Evolutionary conservation across 2,888 invertebrate species (phyloP), one percentile per base, ranked within the genome.

Genomic region (Pachydiplax longipennis): DNA sequence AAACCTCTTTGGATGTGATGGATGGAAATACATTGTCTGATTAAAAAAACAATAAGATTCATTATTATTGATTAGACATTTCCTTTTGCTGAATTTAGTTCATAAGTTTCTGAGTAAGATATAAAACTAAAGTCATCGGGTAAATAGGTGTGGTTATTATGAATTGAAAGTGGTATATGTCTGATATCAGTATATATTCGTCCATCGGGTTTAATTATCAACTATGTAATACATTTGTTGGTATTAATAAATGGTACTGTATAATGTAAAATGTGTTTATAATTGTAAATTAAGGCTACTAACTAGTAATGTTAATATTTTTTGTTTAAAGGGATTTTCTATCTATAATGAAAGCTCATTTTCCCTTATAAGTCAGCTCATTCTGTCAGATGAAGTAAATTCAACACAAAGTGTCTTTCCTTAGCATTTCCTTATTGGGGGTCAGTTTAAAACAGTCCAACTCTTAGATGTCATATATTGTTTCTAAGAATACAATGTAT

Each of bases 221-320:
- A 58, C 6, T 61, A 65, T 87, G 87, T 87, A 87, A 61, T 61
- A 35, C 37, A 37, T 65, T 37, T 87, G 37, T n/a, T 61, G 65
- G 61, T 87, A 61, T 73, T 87, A 87, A 87, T 87, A 87, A 87
- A 87, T 61, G 48, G 61, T 87, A 87, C 22, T 48, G 37, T 37
- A 25, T 87, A 87, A 87, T 87, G 37, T 65, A 87, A n/a, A n/a
- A 22, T 15, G 53, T 53, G 53, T 53, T 53, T 53, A 18, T 53
- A 53, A 53, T 53, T 53, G 3, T 53, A 8, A 15, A 53, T 53
- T 0, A 1, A 18, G 5, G 13, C 18, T 53, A 18, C 18, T 18
- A 18, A 4, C 10, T 10, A 8, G 10, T 44, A 10, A 10, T 44
- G 0, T 44, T 0, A 8, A 44, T 44, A 44, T 10, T 6, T 44